Evolutionary conservation across 2,797 vertebrate species (phyloP).

Genomic region (Sardinella longiceps): DNA sequence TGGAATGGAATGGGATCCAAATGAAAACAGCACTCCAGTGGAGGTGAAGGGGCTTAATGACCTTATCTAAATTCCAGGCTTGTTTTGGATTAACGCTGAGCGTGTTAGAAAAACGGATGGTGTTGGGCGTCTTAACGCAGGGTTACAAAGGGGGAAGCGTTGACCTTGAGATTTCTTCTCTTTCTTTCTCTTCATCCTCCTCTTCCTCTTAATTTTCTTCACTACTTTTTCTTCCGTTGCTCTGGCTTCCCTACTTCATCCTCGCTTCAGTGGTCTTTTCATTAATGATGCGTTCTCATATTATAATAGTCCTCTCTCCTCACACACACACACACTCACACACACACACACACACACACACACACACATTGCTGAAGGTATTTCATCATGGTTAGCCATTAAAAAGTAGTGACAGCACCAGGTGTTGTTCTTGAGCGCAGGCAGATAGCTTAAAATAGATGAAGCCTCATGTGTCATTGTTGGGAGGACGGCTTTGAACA

Average conservation of each 20-base stretch:
- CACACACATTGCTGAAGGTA: neutral
- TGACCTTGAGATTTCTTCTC: slow-evolving; percentile 50
- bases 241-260: neutral
- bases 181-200: neutral
- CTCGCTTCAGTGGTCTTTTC: slow-evolving; percentile 41
- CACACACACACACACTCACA: neutral
- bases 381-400: slow-evolving; percentile 15
- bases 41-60: slow-evolving; percentile 43
- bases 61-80: slow-evolving; percentile 52
- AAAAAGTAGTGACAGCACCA: slow-evolving; percentile 24
- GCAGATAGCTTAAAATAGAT: slow-evolving; percentile 22
- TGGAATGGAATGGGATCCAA: neutral
- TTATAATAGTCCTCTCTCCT: neutral
- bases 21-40: neutral
- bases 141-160: slow-evolving; percentile 35
- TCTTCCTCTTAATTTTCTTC: neutral
- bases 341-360: neutral
- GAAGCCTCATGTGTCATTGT: slow-evolving; percentile 21
- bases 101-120: slow-evolving; percentile 40
- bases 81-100: slow-evolving; percentile 39
- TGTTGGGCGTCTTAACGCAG: slow-evolving; percentile 33
- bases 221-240: neutral
- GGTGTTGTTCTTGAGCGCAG: neutral
- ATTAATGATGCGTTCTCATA: slow-evolving; percentile 55
- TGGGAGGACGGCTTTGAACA: slow-evolving; percentile 15